These are phyloP conservation scores for Ichneumoninae sp. DNA, from an alignment of 2,888 invertebrate genomes.

Conservation along the genomic window DNA sequence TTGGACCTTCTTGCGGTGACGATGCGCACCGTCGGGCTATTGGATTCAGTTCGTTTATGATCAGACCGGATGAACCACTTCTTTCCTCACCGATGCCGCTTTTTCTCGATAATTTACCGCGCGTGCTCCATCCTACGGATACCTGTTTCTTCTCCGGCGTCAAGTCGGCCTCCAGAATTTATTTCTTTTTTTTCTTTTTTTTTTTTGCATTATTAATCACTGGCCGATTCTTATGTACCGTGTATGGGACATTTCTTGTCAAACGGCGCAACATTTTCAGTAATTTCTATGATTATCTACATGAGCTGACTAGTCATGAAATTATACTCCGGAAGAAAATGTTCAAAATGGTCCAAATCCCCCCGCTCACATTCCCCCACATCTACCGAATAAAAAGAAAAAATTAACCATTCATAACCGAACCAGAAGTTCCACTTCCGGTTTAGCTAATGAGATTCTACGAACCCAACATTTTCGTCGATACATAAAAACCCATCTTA, in stretches of 20 bases:
- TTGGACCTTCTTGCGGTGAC: background rate
- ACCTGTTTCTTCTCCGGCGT: background rate
- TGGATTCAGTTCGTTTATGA: conserved; percentile 33
- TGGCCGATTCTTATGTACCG: background rate
- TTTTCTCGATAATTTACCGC: conserved; percentile 5
- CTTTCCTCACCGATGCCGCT: conserved; percentile 18
- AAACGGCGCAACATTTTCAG: background rate
- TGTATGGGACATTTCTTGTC: background rate
- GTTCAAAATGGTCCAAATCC: no score
- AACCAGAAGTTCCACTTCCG: no score
- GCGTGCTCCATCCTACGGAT: background rate
- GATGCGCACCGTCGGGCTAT: conserved; percentile 11
- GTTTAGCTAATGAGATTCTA: no score
- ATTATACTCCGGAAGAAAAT: no score
- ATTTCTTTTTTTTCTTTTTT: background rate
- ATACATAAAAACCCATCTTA: no score
- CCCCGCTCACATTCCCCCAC: no score
- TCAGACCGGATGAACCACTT: conserved; percentile 22
- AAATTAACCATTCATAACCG: no score
- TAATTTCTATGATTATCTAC: background rate
- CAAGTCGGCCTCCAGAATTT: background rate
- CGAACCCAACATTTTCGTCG: no score
- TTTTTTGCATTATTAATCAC: conserved; percentile 9
- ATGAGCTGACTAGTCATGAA: background rate
- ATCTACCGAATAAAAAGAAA: no score